Evolutionary conservation across 2,113 vertebrate species (phyloP).

Genomic region (Paracanthobrama guichenoti): DNA sequence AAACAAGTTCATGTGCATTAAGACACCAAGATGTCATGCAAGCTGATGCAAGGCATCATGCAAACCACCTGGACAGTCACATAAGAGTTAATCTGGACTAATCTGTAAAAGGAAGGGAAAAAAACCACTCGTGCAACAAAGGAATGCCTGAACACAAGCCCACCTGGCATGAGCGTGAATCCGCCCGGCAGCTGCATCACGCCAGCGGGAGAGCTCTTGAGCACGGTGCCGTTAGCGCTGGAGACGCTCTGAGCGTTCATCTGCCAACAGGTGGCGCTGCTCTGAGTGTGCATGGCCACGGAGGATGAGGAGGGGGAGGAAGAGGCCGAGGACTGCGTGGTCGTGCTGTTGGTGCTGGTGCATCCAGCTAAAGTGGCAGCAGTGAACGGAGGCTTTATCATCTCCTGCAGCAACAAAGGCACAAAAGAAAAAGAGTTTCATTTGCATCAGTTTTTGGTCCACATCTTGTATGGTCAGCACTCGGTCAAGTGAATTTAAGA

Average conservation of each 20-base stretch:
- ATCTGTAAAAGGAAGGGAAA: neutral
- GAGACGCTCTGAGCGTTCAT: slow-evolving; percentile 81
- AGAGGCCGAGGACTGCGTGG: slow-evolving; percentile 25
- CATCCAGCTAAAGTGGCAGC: slow-evolving; percentile 81
- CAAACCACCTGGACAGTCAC: neutral
- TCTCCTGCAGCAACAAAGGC: slow-evolving; percentile 72
- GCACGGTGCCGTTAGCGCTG: slow-evolving; percentile 87
- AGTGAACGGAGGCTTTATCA: slow-evolving; percentile 82
- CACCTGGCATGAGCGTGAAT: slow-evolving; percentile 93
- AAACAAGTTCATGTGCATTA: neutral
- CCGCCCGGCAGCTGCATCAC: slow-evolving; percentile 87
- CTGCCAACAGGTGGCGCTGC: slow-evolving; percentile 85
- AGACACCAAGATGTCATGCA: neutral
- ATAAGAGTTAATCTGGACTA: neutral
- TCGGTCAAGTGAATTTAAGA: no score
- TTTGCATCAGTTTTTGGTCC: no score
- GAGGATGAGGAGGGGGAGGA: slow-evolving; percentile 81
- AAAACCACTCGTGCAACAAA: neutral
- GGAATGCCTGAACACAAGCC: neutral
- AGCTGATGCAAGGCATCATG: neutral
- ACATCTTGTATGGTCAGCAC: no score
- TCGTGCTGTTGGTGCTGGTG: slow-evolving; percentile 37
- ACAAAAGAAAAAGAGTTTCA: neutral
- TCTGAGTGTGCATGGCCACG: slow-evolving; percentile 81
- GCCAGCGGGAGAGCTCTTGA: slow-evolving; percentile 83